A percentile compares a stretch with the other conserved stretches of the same genome.
These are phyloP conservation scores for Pemphredon lugubris DNA, from an alignment of 2,888 invertebrate genomes.

Conservation along the genomic window DNA sequence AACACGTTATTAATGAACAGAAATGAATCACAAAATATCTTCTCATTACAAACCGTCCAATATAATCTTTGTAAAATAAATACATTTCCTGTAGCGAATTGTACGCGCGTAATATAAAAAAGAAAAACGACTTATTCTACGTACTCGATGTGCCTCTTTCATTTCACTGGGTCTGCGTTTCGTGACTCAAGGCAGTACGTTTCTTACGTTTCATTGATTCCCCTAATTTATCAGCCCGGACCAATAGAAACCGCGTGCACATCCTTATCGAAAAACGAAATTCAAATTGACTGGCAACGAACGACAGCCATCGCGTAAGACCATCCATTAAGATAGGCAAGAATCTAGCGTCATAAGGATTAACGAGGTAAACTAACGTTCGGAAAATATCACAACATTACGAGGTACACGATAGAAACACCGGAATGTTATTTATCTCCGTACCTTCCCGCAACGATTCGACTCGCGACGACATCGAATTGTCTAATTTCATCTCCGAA, in stretches of 20 bases:
- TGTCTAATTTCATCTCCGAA: too few relatives aligned
- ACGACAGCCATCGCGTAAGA: constrained; percentile 23
- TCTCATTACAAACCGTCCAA: constrained; percentile 32
- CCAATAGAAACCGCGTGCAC: constrained; percentile 3
- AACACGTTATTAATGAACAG: too few relatives aligned
- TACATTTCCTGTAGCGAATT: constrained; percentile 36
- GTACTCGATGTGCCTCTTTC: constrained; percentile 4
- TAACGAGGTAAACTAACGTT: too few relatives aligned
- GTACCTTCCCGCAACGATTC: too few relatives aligned
- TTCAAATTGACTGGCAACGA: background rate
- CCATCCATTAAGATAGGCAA: too few relatives aligned
- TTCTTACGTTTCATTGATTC: background rate
- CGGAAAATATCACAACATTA: too few relatives aligned
- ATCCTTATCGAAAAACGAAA: background rate
- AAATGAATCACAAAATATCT: too few relatives aligned
- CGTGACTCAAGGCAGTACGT: constrained; percentile 1
- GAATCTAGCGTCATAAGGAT: constrained; percentile 1
- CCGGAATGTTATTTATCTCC: too few relatives aligned
- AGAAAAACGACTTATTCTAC: constrained; percentile 36
- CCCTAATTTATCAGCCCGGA: background rate
- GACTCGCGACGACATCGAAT: too few relatives aligned
- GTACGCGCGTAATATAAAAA: constrained; percentile 27
- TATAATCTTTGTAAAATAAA: constrained; percentile 58
- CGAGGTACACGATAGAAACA: too few relatives aligned
- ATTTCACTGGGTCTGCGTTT: background rate